These are phyloP conservation scores for Epizoanthus fatuus DNA, from an alignment of 92 coral and sea anemone genomes.

Conservation along the genomic window DNA sequence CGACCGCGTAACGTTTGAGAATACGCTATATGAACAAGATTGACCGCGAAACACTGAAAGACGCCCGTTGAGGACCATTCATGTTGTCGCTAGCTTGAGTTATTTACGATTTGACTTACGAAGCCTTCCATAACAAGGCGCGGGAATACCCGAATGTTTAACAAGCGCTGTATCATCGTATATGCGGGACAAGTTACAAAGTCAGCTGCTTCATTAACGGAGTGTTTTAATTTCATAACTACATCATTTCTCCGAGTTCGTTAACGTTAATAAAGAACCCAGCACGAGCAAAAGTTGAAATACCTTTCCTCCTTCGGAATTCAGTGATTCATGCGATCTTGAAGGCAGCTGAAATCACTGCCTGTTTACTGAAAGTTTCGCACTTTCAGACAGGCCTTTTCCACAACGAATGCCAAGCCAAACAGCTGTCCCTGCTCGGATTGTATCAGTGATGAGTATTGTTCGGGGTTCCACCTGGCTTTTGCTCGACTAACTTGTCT, in stretches of 20 bases:
- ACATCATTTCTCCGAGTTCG: slow-evolving; percentile 24
- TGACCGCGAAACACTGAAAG: slow-evolving; percentile 32
- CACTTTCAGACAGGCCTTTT: slow-evolving; percentile 31
- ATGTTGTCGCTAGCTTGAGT: slow-evolving; percentile 10
- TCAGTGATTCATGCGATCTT: slow-evolving; percentile 6
- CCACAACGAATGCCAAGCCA: slow-evolving; percentile 9
- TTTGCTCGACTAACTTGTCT: slow-evolving; percentile 63
- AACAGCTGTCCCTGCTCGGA: slow-evolving; percentile 35
- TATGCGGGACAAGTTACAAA: slow-evolving; percentile 13
- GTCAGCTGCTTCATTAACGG: slow-evolving; percentile 34
- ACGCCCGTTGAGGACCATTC: slow-evolving; percentile 32
- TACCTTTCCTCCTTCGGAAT: slow-evolving; percentile 34
- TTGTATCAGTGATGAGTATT: slow-evolving; percentile 45
- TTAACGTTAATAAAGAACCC: slow-evolving; percentile 16
- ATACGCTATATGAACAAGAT: slow-evolving; percentile 2
- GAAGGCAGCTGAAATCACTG: slow-evolving; percentile 11
- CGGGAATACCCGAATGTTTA: background rate
- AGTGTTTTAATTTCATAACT: slow-evolving; percentile 1
- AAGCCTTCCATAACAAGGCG: slow-evolving; percentile 2
- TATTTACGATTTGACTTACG: slow-evolving; percentile 19
- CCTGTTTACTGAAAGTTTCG: background rate
- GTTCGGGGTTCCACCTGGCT: slow-evolving; percentile 70
- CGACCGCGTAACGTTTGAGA: slow-evolving; percentile 3
- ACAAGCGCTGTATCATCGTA: background rate
- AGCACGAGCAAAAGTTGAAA: background rate